These are phyloP conservation scores for Polydrusus cervinus DNA, from an alignment of 2,888 invertebrate species.

Conservation along the genomic window DNA sequence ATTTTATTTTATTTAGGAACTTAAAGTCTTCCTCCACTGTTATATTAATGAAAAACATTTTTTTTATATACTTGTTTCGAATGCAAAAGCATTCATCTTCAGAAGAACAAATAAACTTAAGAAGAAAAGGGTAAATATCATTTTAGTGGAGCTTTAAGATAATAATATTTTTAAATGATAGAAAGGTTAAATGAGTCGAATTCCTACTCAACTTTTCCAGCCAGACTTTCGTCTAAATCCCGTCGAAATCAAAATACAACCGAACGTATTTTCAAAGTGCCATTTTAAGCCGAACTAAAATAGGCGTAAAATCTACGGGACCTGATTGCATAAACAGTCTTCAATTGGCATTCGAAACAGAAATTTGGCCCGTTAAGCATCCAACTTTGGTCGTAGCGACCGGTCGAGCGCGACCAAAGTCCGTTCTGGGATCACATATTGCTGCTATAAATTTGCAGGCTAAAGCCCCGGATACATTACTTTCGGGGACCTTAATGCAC, in stretches of 20 bases:
- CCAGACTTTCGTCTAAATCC: no score
- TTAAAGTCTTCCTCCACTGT: no score
- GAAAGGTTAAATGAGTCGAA: no score
- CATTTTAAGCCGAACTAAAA: slow-evolving; percentile 57
- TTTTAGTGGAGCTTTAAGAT: no score
- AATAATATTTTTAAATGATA: no score
- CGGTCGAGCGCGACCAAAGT: slow-evolving; percentile 61
- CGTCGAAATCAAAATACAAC: slow-evolving; percentile 39
- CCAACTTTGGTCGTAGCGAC: slow-evolving; percentile 61
- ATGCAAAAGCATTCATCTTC: no score
- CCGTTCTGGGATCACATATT: slow-evolving; percentile 62
- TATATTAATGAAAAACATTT: no score
- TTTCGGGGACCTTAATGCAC: slow-evolving; percentile 55
- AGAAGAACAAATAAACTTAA: no score
- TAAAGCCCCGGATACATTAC: slow-evolving; percentile 61
- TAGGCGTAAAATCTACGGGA: slow-evolving; percentile 63
- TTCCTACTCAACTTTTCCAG: no score
- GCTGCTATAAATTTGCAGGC: slow-evolving; percentile 59
- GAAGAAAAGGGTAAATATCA: no score
- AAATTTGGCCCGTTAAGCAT: slow-evolving; percentile 62
- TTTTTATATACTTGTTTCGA: no score
- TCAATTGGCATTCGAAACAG: slow-evolving; percentile 63
- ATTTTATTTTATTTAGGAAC: no score
- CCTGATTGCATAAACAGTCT: slow-evolving; percentile 64
- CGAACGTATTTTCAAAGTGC: slow-evolving; percentile 55